These are phyloP conservation scores for Ochropleura leucogaster DNA, from an alignment of 2,888 invertebrate species.

Conservation along the genomic window DNA sequence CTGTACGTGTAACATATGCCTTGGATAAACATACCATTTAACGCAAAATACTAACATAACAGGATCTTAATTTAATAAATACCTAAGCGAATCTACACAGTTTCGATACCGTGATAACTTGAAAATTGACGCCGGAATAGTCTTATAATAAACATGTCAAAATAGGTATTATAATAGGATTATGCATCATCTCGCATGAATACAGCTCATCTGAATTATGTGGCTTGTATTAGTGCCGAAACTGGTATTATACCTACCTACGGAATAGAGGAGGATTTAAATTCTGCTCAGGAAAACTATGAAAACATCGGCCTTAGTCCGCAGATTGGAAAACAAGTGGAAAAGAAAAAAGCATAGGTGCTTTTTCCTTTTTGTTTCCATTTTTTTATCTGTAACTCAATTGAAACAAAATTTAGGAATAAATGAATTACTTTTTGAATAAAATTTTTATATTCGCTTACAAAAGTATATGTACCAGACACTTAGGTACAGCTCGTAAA, in stretches of 20 bases:
- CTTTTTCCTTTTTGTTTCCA: no score
- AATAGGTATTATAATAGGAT: slow-evolving; percentile 45
- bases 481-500: neutral
- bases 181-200: slow-evolving; percentile 36
- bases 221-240: slow-evolving; percentile 19
- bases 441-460: neutral
- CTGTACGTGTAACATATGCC: slow-evolving; percentile 3
- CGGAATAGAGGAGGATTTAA: neutral
- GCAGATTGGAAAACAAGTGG: neutral
- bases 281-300: neutral
- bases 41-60: slow-evolving; percentile 17
- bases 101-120: slow-evolving; percentile 19
- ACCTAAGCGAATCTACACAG: slow-evolving; percentile 18
- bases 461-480: neutral
- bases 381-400: neutral
- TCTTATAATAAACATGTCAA: slow-evolving; percentile 52
- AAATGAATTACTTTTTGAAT: no score
- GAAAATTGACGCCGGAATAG: slow-evolving; percentile 27
- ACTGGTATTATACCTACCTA: slow-evolving; percentile 23
- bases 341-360: no score
- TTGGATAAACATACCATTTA: slow-evolving; percentile 28
- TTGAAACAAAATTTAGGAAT: no score
- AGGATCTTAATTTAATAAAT: slow-evolving; percentile 12
- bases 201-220: slow-evolving; percentile 32
- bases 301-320: neutral